Conservation (phyloP, 2,113 vertebrate species). For the Cephalophus harveyi region DNA sequence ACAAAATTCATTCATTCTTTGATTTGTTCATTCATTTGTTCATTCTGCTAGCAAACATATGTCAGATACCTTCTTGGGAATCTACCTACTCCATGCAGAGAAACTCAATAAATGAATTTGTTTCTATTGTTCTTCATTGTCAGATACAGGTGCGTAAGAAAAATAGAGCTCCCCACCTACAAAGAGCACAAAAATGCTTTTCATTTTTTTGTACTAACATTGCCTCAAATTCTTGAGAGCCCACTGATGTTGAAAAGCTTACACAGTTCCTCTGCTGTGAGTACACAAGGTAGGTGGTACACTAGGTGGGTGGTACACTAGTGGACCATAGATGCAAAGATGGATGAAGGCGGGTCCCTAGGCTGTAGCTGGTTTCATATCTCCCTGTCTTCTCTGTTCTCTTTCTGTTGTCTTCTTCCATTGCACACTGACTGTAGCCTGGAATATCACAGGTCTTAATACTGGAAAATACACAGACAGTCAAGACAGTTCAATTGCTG, state of each 20-base stretch:
- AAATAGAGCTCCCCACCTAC: not conserved
- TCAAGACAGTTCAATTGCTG: not conserved
- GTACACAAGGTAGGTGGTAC: not conserved
- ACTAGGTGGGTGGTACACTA: not conserved
- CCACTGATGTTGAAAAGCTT: not conserved
- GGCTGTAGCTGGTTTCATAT: not conserved
- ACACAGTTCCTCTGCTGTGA: not conserved
- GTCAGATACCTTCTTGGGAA: not conserved
- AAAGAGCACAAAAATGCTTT: not conserved
- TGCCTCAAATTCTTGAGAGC: not conserved
- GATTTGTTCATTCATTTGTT: not conserved
- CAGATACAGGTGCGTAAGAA: not conserved
- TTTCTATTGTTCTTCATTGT: not conserved
- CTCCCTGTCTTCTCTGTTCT: not conserved
- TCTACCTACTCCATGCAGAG: not conserved
- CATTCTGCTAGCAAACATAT: not conserved
- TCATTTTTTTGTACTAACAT: not conserved
- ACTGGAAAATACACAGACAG: not conserved
- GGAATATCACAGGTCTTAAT: not conserved
- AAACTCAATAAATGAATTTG: not conserved
- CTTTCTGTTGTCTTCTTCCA: not conserved
- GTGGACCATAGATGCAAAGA: not conserved
- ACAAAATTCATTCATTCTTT: not conserved
- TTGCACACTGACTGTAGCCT: not conserved
- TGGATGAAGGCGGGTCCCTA: not conserved